Evolutionary conservation across 1,140 invertebrate genomes (phyloP), one percentile per base, ranked within the genome.

Genomic region (Drosophila sucinea): DNA sequence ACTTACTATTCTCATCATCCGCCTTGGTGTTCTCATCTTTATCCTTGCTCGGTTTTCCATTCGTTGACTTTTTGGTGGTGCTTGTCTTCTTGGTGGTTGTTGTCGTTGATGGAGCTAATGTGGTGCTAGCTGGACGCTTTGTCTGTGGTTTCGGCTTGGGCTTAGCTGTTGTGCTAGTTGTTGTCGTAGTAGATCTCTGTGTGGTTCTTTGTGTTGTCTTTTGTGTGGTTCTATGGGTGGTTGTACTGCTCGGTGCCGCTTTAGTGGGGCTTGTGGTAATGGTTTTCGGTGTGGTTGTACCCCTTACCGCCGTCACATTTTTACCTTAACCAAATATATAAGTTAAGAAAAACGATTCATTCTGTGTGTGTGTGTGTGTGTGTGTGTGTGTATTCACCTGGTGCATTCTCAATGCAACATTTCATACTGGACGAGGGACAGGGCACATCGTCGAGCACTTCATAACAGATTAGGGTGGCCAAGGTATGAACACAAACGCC

Each of bases 401-500:
- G 86, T 4, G 86, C 90, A 57, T 94, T 94, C 74, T 97, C 96
- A 1, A 96, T 94, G 80, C 96, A 97, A 91, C 97, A 97, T 85
- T 96, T 94, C 96, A 97, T 96, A 68, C 94, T 95, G 1, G 95
- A 89, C 23, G 95, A 94, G 3, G 96, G 96, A 90, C 96, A 97
- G 56, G 94, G 94, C 6, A 96, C 95, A 82, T 97, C 95, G 44
- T 97, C 96, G 23, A 97, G 93, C 1, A 97, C 96, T 77, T 96
- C 95, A 90, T 96, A 95, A 91, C 97, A 98, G 76, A 97, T 96
- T 35, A 97, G 92, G 0, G 96, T 96, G 5, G 97, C 96, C 29
- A 97, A 87, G 4, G 96, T 94, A 84, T 97, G 96, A 32, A 97
- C 95, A 90, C 97, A 98, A 55, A 96, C 95, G 0, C 97, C 97